Evolutionary conservation across 2,797 vertebrate species (phyloP).

Genomic region (Melanotaenia nigrans): DNA sequence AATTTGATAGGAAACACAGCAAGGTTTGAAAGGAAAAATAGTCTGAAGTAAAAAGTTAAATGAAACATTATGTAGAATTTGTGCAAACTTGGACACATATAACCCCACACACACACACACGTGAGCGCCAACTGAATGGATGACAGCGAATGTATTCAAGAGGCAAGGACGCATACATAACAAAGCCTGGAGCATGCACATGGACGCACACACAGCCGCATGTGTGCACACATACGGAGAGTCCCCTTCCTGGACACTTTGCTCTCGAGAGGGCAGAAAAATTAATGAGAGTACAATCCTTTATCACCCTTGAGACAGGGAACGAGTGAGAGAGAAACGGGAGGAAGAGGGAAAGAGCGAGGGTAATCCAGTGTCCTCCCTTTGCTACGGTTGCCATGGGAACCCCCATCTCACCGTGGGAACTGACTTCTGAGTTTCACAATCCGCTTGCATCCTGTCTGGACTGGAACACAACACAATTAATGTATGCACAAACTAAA

Average conservation of each 20-base stretch:
- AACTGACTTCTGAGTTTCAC: conserved; percentile 79
- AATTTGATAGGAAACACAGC: conserved; percentile 39
- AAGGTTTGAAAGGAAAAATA: conserved; percentile 40
- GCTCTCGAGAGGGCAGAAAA: conserved; percentile 77
- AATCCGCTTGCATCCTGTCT: conserved; percentile 77
- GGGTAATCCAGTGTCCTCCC: conserved; percentile 81
- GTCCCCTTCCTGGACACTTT: conserved; percentile 75
- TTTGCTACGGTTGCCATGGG: conserved; percentile 80
- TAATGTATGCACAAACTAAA: conserved; percentile 48
- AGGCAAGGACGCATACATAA: conserved; percentile 74
- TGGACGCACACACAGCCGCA: conserved; percentile 38
- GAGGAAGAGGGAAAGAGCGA: conserved; percentile 41
- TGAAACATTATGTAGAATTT: conserved; percentile 42
- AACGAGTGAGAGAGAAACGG: conserved; percentile 32
- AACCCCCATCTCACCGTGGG: conserved; percentile 81
- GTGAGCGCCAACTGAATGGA: conserved; percentile 59
- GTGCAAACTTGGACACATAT: conserved; percentile 29
- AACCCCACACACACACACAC: conserved; percentile 18
- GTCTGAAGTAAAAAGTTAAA: conserved; percentile 53
- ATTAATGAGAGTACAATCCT: conserved; percentile 84
- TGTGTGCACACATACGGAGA: conserved; percentile 35
- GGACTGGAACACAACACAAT: conserved; percentile 70
- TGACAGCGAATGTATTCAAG: conserved; percentile 66
- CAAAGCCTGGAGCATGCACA: conserved; percentile 63
- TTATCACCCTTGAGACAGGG: conserved; percentile 81